Evolutionary conservation across 2,888 invertebrate genomes (phyloP), one percentile per base, ranked within the genome.

Genomic region (Unio delphinus): DNA sequence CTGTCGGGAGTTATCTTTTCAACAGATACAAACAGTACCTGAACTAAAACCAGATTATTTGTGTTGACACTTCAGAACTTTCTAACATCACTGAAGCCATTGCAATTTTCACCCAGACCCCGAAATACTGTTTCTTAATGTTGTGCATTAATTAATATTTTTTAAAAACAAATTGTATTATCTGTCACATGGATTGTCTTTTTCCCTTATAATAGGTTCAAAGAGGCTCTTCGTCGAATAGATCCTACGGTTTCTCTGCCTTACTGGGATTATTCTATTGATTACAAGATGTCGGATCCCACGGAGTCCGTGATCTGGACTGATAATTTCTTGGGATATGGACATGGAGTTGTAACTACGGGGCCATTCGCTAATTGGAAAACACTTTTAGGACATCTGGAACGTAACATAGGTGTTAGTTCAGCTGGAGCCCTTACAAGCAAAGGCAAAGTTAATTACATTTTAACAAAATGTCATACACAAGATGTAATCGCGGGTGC

Each of bases 351-450:
- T 6, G 84, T 86, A 0, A 72, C 65, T 6, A 58, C 71, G 5
- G 86, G 86, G 11, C 84, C 86, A 0, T 86, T 84, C 65, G 80
- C 82, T 18, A 80, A 80, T 68, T 86, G 84, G 82, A n/a, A 59
- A 2, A 81, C 81, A 0, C 75, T 80, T 3, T 59, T 70, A 7
- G 82, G 81, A 18, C 76, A 70, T 0, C 75, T 85, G 20, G 79
- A 80, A 3, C 69, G 84, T 65, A 82, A 83, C 28, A 75, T 80
- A 11, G 82, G 79, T 8, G 1, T 1, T 34, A 0, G 23, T 23
- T 23, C 23, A 23, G 23, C 6, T 4, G 30, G 30, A 5, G 4
- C 3, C 30, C 67, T 83, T 20, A 70, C 83, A 26, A 78, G 77
- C 3, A 70, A 67, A 15, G 67, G 72, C 20, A 75, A 71, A 2